These are phyloP conservation scores for Ageneiosus marmoratus DNA, from an alignment of 2,113 vertebrate genomes.

Conservation along the genomic window DNA sequence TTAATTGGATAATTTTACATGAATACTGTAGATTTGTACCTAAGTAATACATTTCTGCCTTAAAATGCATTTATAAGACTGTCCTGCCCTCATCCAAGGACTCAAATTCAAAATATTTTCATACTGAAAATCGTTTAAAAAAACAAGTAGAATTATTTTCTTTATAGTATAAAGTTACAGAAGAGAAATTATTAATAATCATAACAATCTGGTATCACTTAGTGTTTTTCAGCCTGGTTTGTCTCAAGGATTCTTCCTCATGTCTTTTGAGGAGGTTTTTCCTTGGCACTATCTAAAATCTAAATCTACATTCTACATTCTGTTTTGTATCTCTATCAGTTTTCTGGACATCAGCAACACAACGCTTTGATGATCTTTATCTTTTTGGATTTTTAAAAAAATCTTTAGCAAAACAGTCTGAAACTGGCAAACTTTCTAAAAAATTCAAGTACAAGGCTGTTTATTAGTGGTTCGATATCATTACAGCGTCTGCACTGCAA, in stretches of 20 bases:
- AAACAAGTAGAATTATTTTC: not conserved
- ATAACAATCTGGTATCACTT: no score
- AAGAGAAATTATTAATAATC: not conserved
- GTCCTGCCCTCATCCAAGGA: not conserved
- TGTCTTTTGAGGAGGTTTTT: not conserved
- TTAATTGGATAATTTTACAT: not conserved
- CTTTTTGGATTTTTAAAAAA: no score
- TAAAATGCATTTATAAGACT: not conserved
- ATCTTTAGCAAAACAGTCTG: not conserved
- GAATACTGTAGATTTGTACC: not conserved
- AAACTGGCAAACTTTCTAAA: not conserved
- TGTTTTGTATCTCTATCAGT: not conserved
- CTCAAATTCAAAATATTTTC: not conserved
- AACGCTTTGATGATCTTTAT: not conserved
- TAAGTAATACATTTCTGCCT: not conserved
- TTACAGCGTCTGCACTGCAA: not conserved
- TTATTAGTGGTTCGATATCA: not conserved
- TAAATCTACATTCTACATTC: not conserved
- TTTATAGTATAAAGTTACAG: not conserved
- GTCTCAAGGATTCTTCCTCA: not conserved
- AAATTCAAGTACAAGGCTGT: not conserved
- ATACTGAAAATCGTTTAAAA: not conserved
- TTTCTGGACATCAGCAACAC: no score
- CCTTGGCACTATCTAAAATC: not conserved
- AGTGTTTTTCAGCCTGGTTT: not conserved